phyloP scores from a whole-genome alignment of 1,140 invertebrate genomes.

The Drosophila pseudoananassae region DNA sequence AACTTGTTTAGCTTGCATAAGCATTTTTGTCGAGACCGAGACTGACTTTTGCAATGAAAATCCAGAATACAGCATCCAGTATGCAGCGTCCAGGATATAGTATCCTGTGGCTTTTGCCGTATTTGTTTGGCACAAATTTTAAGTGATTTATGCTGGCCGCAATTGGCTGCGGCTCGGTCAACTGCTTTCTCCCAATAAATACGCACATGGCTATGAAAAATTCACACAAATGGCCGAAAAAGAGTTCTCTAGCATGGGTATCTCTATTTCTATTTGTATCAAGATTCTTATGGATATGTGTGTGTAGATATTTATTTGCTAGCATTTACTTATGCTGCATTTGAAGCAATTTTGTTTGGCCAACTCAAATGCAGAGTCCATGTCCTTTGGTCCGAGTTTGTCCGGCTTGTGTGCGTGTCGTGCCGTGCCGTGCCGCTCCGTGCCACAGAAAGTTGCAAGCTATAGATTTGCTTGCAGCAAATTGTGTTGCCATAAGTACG shows the following conservation, averaged over 20 bases:
- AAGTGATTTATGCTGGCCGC: constrained; percentile 79
- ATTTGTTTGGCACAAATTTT: constrained; percentile 82
- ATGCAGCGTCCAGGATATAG: background rate
- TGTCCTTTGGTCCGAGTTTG: background rate
- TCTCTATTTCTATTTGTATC: constrained; percentile 20
- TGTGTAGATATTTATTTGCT: constrained; percentile 73
- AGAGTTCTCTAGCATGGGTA: constrained; percentile 14
- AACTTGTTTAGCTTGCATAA: constrained; percentile 28
- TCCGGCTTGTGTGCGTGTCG: background rate
- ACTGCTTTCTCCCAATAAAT: constrained; percentile 17
- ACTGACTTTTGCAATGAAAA: constrained; percentile 64
- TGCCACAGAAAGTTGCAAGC: constrained; percentile 54
- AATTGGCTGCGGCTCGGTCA: constrained; percentile 59
- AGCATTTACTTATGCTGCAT: constrained; percentile 76
- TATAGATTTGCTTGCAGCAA: constrained; percentile 46
- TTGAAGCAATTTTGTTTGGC: constrained; percentile 68
- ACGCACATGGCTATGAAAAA: constrained; percentile 64
- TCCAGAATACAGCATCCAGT: constrained; percentile 28
- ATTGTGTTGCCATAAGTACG: constrained; percentile 49
- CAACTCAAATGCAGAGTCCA: constrained; percentile 61
- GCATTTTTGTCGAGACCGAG: constrained; percentile 23
- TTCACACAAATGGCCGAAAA: constrained; percentile 36
- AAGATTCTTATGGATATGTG: background rate
- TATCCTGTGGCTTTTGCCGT: constrained; percentile 66
- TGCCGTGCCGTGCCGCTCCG: too few species aligned